Percentiles rank a stretch among this genome's conserved stretches.
Evolutionary conservation across 1,140 invertebrate genomes (phyloP).

Genomic region (Diorhabda carinulata): DNA sequence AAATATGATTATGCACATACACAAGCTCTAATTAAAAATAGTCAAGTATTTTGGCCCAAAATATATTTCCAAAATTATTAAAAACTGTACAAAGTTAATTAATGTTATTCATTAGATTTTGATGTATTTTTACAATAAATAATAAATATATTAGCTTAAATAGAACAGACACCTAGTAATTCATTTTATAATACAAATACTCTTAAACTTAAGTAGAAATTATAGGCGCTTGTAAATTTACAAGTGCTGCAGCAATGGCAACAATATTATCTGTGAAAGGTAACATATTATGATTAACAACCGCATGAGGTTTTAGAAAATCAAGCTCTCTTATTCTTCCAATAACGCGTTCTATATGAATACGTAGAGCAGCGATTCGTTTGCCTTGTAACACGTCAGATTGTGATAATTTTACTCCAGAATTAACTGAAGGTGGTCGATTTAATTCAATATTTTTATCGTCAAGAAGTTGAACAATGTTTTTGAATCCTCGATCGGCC

Average conservation of each 20-base stretch:
- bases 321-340: slow-evolving; percentile 36
- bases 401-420: slow-evolving; percentile 29
- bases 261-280: slow-evolving; percentile 37
- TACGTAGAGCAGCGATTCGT: slow-evolving; percentile 39
- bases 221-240: slow-evolving; percentile 36
- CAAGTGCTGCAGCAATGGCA: slow-evolving; percentile 36
- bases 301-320: slow-evolving; percentile 37
- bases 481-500: slow-evolving; percentile 16
- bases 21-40: no score
- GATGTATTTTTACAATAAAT: no score
- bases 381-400: slow-evolving; percentile 37
- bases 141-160: no score
- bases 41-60: no score
- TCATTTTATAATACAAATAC: no score
- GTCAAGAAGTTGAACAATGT: neutral
- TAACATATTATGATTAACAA: no score
- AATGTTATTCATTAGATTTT: no score
- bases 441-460: slow-evolving; percentile 3
- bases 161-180: no score
- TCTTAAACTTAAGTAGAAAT: neutral
- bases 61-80: no score
- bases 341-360: slow-evolving; percentile 41
- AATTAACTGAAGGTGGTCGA: neutral
- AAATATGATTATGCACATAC: no score
- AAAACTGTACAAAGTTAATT: no score